A percentile compares a stretch with the other conserved stretches of the same genome.
phyloP scores from a whole-genome alignment of 2,797 vertebrate genomes.

The Microhierax caerulescens region DNA sequence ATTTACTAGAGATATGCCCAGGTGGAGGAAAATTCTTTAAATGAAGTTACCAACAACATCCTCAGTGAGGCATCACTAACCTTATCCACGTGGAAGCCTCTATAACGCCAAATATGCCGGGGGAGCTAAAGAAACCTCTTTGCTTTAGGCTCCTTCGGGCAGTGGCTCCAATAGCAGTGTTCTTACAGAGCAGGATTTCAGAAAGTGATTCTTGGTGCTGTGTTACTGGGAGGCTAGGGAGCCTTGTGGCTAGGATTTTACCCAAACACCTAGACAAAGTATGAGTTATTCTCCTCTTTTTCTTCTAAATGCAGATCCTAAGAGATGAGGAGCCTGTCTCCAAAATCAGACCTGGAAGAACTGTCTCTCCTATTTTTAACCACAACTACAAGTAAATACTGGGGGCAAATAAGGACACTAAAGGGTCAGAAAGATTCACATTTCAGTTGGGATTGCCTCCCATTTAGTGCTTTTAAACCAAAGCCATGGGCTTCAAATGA shows the following conservation, averaged over 20 bases:
- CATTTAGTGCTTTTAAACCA: background rate
- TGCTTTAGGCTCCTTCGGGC: background rate
- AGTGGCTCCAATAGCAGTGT: background rate
- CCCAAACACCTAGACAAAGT: background rate
- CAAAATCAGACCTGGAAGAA: background rate
- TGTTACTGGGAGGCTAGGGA: background rate
- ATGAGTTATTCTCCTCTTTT: background rate
- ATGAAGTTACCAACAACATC: background rate
- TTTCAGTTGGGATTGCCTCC: background rate
- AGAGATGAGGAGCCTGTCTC: background rate
- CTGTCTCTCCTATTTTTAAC: background rate
- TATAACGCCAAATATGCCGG: background rate
- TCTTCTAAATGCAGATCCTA: background rate
- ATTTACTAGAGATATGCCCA: background rate
- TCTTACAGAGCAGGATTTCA: background rate
- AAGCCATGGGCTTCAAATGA: background rate
- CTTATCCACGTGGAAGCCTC: background rate
- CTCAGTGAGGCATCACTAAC: background rate
- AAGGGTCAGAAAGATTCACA: background rate
- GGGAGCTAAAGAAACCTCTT: background rate
- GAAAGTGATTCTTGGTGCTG: background rate
- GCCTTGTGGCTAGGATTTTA: background rate
- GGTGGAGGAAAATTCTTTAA: conserved; percentile 10
- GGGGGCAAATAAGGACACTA: background rate
- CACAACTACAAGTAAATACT: background rate